A percentile compares a stretch with the other conserved stretches of the same genome.
phyloP scores from a whole-genome alignment of 2,888 invertebrate genomes.

The Cosmopolites sordidus region DNA sequence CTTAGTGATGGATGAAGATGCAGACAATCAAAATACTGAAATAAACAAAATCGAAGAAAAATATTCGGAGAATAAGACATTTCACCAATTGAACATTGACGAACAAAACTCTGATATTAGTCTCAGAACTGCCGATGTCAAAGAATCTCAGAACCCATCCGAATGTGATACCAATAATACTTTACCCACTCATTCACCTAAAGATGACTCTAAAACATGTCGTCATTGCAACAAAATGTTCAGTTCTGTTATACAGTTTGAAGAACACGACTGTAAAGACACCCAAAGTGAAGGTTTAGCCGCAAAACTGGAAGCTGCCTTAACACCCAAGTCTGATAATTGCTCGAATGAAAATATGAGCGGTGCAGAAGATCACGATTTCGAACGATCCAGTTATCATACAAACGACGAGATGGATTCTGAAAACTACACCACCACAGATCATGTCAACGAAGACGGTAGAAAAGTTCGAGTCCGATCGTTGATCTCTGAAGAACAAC shows the following conservation, averaged over 20 bases:
- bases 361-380: conserved; percentile 50
- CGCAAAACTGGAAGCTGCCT: conserved; percentile 70
- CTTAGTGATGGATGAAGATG: conserved; percentile 67
- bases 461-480: conserved; percentile 88
- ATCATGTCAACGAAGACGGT: conserved; percentile 53
- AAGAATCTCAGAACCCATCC: not conserved
- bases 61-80: conserved; percentile 22
- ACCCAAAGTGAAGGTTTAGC: conserved; percentile 68
- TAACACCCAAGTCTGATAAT: conserved; percentile 53
- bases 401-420: conserved; percentile 53
- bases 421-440: conserved; percentile 52
- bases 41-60: conserved; percentile 43
- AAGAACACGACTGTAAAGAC: conserved; percentile 70
- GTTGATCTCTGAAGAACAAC: conserved; percentile 90
- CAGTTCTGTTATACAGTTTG: conserved; percentile 56
- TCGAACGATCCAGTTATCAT: conserved; percentile 44
- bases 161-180: conserved; percentile 37
- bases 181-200: conserved; percentile 40
- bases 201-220: conserved; percentile 47
- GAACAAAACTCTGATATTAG: too few species aligned
- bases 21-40: conserved; percentile 48
- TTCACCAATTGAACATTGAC: not conserved
- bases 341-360: conserved; percentile 48
- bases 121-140: not conserved
- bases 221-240: conserved; percentile 56